Evolutionary conservation across 2,113 vertebrate species (phyloP).

Genomic region (Sclerurus mexicanus): DNA sequence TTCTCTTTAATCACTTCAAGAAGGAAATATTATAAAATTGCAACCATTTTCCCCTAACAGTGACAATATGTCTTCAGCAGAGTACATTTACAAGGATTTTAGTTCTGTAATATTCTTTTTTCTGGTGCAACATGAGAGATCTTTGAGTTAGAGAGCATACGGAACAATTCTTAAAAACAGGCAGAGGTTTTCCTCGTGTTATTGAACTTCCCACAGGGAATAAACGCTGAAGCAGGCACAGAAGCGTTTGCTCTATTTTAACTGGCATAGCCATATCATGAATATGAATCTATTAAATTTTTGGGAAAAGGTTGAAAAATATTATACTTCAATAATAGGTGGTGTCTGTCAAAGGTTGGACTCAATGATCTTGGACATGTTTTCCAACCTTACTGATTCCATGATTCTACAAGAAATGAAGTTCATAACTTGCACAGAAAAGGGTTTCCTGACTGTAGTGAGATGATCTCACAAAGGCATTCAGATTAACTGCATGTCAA

Average conservation of each 20-base stretch:
- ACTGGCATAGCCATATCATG: neutral
- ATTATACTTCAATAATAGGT: neutral
- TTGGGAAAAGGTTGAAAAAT: neutral
- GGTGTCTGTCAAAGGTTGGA: neutral
- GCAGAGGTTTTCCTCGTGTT: neutral
- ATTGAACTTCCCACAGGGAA: conserved; percentile 27
- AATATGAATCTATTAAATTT: neutral
- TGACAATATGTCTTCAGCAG: neutral
- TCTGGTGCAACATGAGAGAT: neutral
- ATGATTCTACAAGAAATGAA: neutral
- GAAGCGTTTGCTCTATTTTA: neutral
- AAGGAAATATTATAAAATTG: neutral
- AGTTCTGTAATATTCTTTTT: conserved; percentile 3
- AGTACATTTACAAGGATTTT: conserved; percentile 14
- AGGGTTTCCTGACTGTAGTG: neutral
- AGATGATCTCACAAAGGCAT: neutral
- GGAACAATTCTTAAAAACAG: neutral
- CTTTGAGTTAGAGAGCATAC: neutral
- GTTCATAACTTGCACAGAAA: neutral
- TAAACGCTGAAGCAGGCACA: neutral
- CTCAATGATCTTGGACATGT: neutral
- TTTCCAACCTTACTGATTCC: neutral
- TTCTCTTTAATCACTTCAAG: neutral
- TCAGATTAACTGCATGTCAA: neutral
- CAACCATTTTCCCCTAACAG: neutral